Base-by-base conservation (phyloP, 2,797 vertebrate genomes). In the Sphaeramia orbicularis region DNA sequence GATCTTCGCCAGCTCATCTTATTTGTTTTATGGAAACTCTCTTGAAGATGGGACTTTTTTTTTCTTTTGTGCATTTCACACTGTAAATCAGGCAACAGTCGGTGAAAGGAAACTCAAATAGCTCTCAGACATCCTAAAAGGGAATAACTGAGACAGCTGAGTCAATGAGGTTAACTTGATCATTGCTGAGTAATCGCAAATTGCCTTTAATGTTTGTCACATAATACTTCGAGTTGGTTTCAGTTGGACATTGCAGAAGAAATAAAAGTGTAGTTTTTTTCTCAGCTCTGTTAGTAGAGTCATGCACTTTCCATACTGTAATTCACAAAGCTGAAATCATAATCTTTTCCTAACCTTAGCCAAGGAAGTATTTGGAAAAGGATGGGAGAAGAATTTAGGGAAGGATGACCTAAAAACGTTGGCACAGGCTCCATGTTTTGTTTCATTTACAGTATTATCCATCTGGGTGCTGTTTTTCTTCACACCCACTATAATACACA, bases 1-100 rank as follows among this genome's bases (percentile, higher is more conserved):
- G 73, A 77, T 87, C 78, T 79, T 79, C 73, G 79, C 78, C 78
- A 68, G 78, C 76, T 85, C 66, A 71, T 87, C 72, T 81, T 75
- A 70, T 86, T 72, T 80, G 54, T 64, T 64, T 78, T 80, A 70
- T 19, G 66, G 70, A 74, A 83, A 77, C 78, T 42, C 57, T 76
- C 40, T 74, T 35, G 55, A 74, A 54, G 65, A 67, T 58, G 21
- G 21, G 21, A 24, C 47, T 63, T 62, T 52, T 56, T 76, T 66
- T 48, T 32, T 32, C 30, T 38, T 42, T 30, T 52, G 7, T 13
- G 41, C 49, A 76, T 80, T 85, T 77, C 66, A 78, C 69, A 73
- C 54, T 68, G 71, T 87, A 75, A 91, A 86, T 84, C 72, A 84
- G 48, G 42, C 19, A 9, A 63, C 45, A 71, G 51, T n/a, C 72